phyloP scores from a whole-genome alignment of 2,888 invertebrate genomes.

The Drosophila nr. perissopoda region DNA sequence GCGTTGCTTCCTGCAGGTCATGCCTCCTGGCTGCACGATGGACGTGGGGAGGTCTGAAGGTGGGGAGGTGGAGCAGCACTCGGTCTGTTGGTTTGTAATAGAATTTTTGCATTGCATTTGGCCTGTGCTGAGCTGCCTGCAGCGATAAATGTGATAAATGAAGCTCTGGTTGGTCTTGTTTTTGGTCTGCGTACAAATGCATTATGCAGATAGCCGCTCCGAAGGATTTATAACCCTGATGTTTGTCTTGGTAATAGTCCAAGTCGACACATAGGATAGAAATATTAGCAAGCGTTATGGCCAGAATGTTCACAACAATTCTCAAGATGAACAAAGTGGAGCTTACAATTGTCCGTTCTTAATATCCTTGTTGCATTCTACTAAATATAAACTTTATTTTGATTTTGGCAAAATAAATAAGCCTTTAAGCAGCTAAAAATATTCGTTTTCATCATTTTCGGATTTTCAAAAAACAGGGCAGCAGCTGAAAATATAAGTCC shows the following conservation, averaged over 20 bases:
- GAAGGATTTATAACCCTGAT: slow-evolving; percentile 67
- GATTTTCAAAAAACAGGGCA: neutral
- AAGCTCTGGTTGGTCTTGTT: slow-evolving; percentile 61
- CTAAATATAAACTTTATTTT: neutral
- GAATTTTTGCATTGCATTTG: slow-evolving; percentile 73
- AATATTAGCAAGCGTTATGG: slow-evolving; percentile 55
- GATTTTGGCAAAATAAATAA: neutral
- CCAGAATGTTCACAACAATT: slow-evolving; percentile 9
- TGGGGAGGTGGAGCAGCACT: slow-evolving; percentile 2
- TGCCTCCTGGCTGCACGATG: slow-evolving; percentile 22
- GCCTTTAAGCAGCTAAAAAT: neutral
- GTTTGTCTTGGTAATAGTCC: slow-evolving; percentile 73
- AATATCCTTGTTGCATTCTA: neutral
- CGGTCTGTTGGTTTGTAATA: slow-evolving; percentile 64
- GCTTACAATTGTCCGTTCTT: neutral
- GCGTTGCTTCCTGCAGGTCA: slow-evolving; percentile 59
- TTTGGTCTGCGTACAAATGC: slow-evolving; percentile 68
- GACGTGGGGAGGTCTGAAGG: neutral
- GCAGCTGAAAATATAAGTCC: neutral
- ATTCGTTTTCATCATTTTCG: neutral
- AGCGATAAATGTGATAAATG: slow-evolving; percentile 78
- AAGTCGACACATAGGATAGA: slow-evolving; percentile 64
- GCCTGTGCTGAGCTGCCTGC: slow-evolving; percentile 56
- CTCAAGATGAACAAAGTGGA: neutral
- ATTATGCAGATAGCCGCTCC: slow-evolving; percentile 71